These are phyloP conservation scores for Pithys albifrons DNA, from an alignment of 2,113 vertebrate species.

Conservation along the genomic window DNA sequence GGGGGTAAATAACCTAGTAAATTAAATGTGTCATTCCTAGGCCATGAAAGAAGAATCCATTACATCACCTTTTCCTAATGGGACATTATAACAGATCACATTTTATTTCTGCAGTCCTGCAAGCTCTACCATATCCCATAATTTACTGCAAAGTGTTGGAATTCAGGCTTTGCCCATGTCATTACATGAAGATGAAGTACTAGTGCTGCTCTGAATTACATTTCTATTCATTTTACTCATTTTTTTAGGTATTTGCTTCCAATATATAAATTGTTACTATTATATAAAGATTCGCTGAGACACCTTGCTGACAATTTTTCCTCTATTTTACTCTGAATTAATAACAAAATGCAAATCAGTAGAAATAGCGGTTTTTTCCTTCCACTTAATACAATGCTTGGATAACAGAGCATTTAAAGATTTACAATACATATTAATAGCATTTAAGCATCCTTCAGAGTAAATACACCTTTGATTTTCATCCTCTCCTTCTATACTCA, in stretches of 20 bases:
- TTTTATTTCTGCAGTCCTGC: conserved; percentile 40
- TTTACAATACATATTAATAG: conserved; percentile 22
- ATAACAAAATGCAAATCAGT: conserved; percentile 63
- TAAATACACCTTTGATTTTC: conserved; percentile 36
- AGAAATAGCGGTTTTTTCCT: not conserved
- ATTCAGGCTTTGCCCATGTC: conserved; percentile 34
- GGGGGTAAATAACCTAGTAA: conserved; percentile 68
- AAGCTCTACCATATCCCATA: conserved; percentile 47
- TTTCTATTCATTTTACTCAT: conserved; percentile 53
- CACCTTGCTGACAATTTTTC: conserved; percentile 24
- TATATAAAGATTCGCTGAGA: conserved; percentile 4
- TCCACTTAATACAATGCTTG: conserved; percentile 21
- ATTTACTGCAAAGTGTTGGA: conserved; percentile 43
- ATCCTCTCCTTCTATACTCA: not conserved
- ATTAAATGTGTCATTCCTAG: conserved; percentile 73
- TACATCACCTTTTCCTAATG: conserved; percentile 73
- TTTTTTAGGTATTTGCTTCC: conserved; percentile 47
- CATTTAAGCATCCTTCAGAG: conserved; percentile 12
- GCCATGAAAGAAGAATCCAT: conserved; percentile 73
- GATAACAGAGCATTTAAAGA: conserved; percentile 39
- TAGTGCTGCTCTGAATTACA: conserved; percentile 11
- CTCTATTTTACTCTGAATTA: conserved; percentile 46
- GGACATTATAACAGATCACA: conserved; percentile 53
- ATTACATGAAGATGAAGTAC: conserved; percentile 48
- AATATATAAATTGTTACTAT: conserved; percentile 40